Evolutionary conservation across 1,140 invertebrate species (phyloP).

Genomic region (Leptinotarsa lineolata): DNA sequence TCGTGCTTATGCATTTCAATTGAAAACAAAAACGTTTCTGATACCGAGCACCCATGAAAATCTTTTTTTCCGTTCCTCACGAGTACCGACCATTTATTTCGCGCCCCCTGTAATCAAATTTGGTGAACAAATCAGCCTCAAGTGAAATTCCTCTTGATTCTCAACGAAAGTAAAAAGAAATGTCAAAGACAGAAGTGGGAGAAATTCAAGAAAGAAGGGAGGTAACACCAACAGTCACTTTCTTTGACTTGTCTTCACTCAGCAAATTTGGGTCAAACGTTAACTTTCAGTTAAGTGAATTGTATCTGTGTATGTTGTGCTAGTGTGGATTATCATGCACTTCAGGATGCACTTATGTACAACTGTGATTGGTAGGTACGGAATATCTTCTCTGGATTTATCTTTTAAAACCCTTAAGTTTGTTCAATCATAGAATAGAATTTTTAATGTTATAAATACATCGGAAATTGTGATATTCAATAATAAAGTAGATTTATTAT

Average conservation of each 20-base stretch:
- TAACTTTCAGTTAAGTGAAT: conserved; percentile 44
- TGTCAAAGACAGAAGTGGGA: conserved; percentile 47
- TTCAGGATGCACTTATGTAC: conserved; percentile 47
- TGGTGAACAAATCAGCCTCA: background rate
- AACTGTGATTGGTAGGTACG: conserved; percentile 41
- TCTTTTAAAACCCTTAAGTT: too few species aligned
- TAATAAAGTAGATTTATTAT: too few species aligned
- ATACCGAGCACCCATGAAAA: too few species aligned
- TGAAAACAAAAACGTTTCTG: too few species aligned
- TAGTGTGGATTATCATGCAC: conserved; percentile 39
- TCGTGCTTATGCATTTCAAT: too few species aligned
- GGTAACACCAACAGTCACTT: conserved; percentile 49
- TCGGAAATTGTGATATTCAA: too few species aligned
- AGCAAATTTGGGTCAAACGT: conserved; percentile 52
- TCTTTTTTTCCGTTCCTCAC: too few species aligned
- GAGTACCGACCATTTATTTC: too few species aligned
- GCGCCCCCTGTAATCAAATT: background rate
- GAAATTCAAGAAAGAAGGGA: conserved; percentile 51
- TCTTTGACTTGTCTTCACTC: conserved; percentile 51
- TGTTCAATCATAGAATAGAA: too few species aligned
- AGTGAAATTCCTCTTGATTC: conserved; percentile 34
- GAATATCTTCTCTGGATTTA: too few species aligned
- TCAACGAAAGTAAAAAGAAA: conserved; percentile 54
- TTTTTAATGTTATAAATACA: too few species aligned
- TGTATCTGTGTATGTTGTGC: conserved; percentile 43